Evolutionary conservation across 2,113 vertebrate genomes (phyloP).

Genomic region (Sterna hirundo): DNA sequence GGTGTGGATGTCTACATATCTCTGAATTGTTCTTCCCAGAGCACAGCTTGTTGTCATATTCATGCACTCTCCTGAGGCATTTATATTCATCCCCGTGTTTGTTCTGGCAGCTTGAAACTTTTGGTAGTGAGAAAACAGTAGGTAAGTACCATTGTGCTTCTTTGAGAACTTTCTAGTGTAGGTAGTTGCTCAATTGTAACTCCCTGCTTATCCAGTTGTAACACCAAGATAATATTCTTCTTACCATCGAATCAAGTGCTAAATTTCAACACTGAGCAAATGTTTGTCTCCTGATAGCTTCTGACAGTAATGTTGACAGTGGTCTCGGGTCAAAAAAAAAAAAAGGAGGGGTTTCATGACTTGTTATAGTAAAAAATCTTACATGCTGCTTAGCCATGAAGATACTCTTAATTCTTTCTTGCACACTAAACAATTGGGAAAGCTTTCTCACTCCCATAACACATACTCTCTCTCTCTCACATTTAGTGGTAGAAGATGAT

Average conservation of each 20-base stretch:
- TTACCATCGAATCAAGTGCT: not conserved
- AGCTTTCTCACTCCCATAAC: not conserved
- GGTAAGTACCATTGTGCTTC: not conserved
- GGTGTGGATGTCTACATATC: not conserved
- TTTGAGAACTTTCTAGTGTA: not conserved
- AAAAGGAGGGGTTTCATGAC: not conserved
- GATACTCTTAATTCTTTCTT: not conserved
- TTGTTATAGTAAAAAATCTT: not conserved
- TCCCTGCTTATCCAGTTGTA: not conserved
- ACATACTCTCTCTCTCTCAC: constrained; percentile 14
- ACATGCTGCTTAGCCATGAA: not conserved
- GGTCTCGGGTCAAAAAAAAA: not conserved
- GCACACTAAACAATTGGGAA: not conserved
- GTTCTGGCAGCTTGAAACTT: not conserved
- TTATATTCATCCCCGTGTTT: not conserved
- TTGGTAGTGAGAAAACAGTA: not conserved
- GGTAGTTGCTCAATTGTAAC: not conserved
- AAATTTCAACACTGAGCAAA: not conserved
- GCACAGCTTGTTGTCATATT: not conserved
- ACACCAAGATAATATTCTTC: not conserved
- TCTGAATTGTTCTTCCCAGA: not conserved
- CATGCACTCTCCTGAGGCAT: not conserved
- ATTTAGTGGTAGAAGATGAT: constrained; percentile 90
- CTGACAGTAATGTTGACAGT: not conserved
- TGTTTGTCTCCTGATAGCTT: not conserved